Evolutionary conservation across 2,888 invertebrate species (phyloP), one percentile per base, ranked within the genome.

Genomic region (Cosmorhoe ocellata): DNA sequence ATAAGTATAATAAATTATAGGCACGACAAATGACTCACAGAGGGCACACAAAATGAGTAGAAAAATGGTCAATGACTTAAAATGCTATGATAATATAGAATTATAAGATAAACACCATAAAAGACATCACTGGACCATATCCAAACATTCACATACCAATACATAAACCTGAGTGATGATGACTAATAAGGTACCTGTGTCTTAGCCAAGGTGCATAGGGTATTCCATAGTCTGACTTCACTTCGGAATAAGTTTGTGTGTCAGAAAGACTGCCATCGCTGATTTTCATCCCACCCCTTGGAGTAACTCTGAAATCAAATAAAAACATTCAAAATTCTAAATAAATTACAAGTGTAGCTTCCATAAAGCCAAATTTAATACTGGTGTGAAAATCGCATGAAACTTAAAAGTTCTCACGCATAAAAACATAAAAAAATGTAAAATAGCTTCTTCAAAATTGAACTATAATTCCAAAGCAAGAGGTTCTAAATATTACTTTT

Each of bases 181-280:
- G 24, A 53, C 9, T 12, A 42, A 18, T 5, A 12, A 66, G 51
- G 71, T 85, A 93, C 92, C 96, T 96, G 83, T 97, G 96, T 76
- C 96, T 93, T 70, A 96, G 91, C 96, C 97, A 97, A 58, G 96
- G 95, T 12, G 95, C 94, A 74, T 97, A 97, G 0, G 95, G 95
- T 70, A 95, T 95, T 41, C 94, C 94, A 73, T 95, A 96, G 71
- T 95, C 96, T 30, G 96, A 95, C 64, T 93, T 93, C 9, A 93
- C 93, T 75, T 93, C 93, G 0, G 93, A 92, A 76, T 93, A 93
- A 6, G 94, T 94, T 79, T 96, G 95, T 1, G 96, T 96, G 71
- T 97, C 97, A 41, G 96, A 96, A 27, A 97, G 91, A 57, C 96
- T 96, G 13, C 97, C 97, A 71, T 95, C 95, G 66, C 94, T 93